Base-by-base conservation (phyloP, 2,888 invertebrate species). In the Brachypterus glaber region DNA sequence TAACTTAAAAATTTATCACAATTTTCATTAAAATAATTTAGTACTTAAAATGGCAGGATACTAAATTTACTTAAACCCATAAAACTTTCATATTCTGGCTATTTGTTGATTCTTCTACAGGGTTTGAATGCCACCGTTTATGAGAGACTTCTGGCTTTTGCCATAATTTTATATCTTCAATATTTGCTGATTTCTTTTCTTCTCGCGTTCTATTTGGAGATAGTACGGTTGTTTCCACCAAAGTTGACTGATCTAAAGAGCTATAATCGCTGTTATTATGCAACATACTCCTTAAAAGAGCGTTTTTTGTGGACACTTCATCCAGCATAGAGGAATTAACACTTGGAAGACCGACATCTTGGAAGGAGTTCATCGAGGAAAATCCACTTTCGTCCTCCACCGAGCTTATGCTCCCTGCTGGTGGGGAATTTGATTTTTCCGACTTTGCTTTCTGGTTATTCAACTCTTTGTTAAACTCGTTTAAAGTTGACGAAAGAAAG, bases 351-450 rank as follows among this genome's bases (percentile, higher is more conserved):
- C 84, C 84, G 31, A 85, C 76, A 57, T 87, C 86, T 64, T 86
- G 84, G 59, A 85, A 86, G 4, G 86, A 86, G 61, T 78, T 85
- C 72, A 87, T 82, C 5, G 86, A 86, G 9, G 85, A 85, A 63
- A 87, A 87, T 17, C 87, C 87, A 57, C 86, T 87, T 62, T 87
- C 87, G 52, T 86, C 85, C 59, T 87, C 87, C 7, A 68, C 68
- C 1, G 66, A 64, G 46, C 63, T 62, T 9, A 63, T 54, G 41
- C 61, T 63, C 5, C 57, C 55, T 18, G 49, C 59, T 38, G 49
- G 47, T 2, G 55, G 50, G 4, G 52, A 52, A 35, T 33, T 49
- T 1, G 51, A 48, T 24, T 53, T 52, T 17, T 54, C 54, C 4
- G 45, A 24, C 26, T 47, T 46, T n/a, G 24, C 31, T 29, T 45